Conservation (phyloP, 1,140 invertebrate genomes). For the Drosophila triauraria region DNA sequence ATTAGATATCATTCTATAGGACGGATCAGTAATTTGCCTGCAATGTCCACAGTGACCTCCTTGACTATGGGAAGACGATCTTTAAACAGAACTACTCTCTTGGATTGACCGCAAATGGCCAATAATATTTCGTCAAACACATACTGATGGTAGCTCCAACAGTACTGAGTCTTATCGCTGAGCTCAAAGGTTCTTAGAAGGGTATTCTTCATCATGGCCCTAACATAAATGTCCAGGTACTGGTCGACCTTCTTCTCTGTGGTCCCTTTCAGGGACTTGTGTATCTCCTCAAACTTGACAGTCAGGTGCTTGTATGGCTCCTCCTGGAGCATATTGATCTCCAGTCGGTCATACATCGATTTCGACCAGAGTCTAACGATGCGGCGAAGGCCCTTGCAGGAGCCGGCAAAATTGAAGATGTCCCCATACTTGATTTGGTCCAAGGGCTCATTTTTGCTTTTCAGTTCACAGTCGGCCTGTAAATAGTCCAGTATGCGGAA, state of each 20-base stretch:
- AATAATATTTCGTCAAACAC: constrained; percentile 13
- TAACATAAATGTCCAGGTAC: constrained; percentile 2
- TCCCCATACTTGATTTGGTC: constrained; percentile 16
- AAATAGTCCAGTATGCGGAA: constrained; percentile 21
- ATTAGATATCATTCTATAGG: not conserved
- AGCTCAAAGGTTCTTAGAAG: not conserved
- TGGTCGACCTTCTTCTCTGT: not conserved
- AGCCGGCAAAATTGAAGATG: constrained; percentile 15
- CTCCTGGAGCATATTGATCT: constrained; percentile 1
- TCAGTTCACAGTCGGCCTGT: not conserved
- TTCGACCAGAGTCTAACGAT: constrained; percentile 6
- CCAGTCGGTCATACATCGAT: constrained; percentile 4
- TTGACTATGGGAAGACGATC: constrained; percentile 2
- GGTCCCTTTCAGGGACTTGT: not conserved
- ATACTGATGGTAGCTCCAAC: not conserved
- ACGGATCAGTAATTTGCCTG: not conserved
- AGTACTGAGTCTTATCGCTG: not conserved
- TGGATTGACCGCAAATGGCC: constrained; percentile 3
- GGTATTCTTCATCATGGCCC: constrained; percentile 5
- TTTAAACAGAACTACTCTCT: not conserved
- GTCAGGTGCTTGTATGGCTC: not conserved
- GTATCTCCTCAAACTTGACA: constrained; percentile 8
- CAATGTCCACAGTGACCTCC: constrained; percentile 14
- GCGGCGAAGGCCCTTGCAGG: not conserved
- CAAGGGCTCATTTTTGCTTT: not conserved